These are phyloP conservation scores for Aradophagus sp. DNA, from an alignment of 1,140 invertebrate genomes.

Conservation along the genomic window DNA sequence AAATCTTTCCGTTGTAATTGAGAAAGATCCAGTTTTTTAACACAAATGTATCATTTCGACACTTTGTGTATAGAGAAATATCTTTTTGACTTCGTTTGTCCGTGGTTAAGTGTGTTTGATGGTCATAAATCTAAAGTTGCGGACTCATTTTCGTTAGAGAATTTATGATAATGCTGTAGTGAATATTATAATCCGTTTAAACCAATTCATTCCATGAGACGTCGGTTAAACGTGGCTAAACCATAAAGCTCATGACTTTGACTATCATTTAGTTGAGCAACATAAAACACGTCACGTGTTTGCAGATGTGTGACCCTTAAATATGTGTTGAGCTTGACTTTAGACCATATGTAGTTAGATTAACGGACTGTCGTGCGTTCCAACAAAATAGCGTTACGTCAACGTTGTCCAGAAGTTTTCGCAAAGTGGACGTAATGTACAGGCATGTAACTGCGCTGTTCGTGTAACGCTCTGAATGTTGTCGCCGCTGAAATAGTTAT, in stretches of 20 bases:
- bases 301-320: conserved; percentile 40
- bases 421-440: conserved; percentile 27
- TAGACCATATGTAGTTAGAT: conserved; percentile 49
- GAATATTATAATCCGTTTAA: conserved; percentile 21
- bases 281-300: conserved; percentile 28
- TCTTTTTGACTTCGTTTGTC: too few species aligned
- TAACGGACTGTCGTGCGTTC: conserved; percentile 41
- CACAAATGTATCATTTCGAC: too few species aligned
- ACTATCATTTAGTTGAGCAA: conserved; percentile 46
- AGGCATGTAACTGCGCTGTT: too few species aligned
- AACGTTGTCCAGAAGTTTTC: conserved; percentile 32
- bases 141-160: too few species aligned
- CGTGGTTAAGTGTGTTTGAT: too few species aligned
- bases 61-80: too few species aligned
- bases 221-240: conserved; percentile 35
- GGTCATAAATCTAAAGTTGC: too few species aligned
- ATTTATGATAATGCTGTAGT: neutral
- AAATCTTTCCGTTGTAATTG: too few species aligned
- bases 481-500: too few species aligned
- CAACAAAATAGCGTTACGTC: conserved; percentile 39
- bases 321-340: conserved; percentile 30
- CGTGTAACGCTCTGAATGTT: too few species aligned
- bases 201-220: conserved; percentile 8
- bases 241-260: conserved; percentile 38
- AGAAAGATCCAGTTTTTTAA: too few species aligned